Evolutionary conservation across 2,797 vertebrate genomes (phyloP).

Genomic region (Trachurus trachurus): DNA sequence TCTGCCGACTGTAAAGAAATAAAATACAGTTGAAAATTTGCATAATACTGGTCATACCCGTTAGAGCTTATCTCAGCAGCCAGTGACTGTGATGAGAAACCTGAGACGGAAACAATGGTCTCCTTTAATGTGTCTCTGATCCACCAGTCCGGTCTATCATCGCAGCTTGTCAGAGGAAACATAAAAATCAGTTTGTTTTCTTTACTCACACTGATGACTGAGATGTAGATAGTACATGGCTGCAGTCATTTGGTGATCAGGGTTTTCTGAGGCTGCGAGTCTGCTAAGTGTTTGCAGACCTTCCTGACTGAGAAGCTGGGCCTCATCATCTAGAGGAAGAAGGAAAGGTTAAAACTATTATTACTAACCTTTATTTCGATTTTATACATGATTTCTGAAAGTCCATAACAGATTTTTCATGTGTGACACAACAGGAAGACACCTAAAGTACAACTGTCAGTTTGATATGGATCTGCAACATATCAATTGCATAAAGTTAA

Average conservation of each 20-base stretch:
- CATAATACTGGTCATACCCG: constrained; percentile 65
- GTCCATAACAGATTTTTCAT: too few species aligned
- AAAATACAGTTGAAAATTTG: constrained; percentile 68
- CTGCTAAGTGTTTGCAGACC: constrained; percentile 79
- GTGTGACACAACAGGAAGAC: neutral
- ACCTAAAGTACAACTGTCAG: neutral
- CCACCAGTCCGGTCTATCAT: neutral
- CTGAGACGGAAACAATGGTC: constrained; percentile 30
- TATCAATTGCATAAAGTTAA: neutral
- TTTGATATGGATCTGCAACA: neutral
- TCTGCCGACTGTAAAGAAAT: constrained; percentile 3
- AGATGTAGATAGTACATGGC: constrained; percentile 85
- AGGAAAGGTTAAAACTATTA: neutral
- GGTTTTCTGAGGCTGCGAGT: constrained; percentile 83
- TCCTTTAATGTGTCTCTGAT: neutral
- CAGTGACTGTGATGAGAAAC: constrained; percentile 21
- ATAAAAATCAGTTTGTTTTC: constrained; percentile 16
- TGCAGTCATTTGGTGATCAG: constrained; percentile 84
- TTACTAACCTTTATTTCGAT: neutral
- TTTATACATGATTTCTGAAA: neutral
- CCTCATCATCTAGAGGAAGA: constrained; percentile 77
- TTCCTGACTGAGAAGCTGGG: constrained; percentile 73
- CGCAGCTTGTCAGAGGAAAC: neutral
- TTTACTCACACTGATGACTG: constrained; percentile 86
- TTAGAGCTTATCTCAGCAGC: constrained; percentile 28